Conservation (phyloP, 2,113 vertebrate genomes). For the Coptodon bakossiorum region DNA sequence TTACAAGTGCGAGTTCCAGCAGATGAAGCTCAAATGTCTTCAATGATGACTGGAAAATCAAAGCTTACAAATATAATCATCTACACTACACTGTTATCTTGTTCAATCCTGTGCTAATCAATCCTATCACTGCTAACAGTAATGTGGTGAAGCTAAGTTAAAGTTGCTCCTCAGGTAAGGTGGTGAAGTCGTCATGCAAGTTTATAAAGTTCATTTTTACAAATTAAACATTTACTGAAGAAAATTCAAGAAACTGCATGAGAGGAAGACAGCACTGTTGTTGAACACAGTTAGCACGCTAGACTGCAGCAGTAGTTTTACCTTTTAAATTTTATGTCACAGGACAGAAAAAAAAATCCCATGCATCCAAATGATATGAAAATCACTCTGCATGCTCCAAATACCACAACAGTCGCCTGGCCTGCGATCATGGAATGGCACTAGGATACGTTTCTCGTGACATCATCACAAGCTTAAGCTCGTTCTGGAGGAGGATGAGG, state of each 20-base stretch:
- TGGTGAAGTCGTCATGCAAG: background rate
- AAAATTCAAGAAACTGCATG: background rate
- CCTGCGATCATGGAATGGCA: background rate
- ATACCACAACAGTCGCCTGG: background rate
- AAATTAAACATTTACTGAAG: background rate
- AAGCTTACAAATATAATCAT: background rate
- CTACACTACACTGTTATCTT: background rate
- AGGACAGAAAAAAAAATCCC: background rate
- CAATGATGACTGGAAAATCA: background rate
- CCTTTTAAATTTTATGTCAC: background rate
- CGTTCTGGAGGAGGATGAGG: background rate
- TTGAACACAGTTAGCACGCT: background rate
- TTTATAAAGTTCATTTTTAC: background rate
- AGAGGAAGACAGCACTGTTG: background rate
- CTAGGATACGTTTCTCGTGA: background rate
- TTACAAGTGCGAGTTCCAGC: background rate
- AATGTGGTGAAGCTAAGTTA: background rate
- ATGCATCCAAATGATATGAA: background rate
- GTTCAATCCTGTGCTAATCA: background rate
- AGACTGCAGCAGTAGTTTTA: background rate
- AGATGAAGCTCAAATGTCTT: conserved; percentile 39
- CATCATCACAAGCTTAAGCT: background rate
- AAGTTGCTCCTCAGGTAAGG: background rate
- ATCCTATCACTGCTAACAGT: background rate
- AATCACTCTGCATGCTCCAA: background rate